These are phyloP conservation scores for Hydropotes inermis DNA, from an alignment of 2,113 vertebrate genomes.

Conservation along the genomic window DNA sequence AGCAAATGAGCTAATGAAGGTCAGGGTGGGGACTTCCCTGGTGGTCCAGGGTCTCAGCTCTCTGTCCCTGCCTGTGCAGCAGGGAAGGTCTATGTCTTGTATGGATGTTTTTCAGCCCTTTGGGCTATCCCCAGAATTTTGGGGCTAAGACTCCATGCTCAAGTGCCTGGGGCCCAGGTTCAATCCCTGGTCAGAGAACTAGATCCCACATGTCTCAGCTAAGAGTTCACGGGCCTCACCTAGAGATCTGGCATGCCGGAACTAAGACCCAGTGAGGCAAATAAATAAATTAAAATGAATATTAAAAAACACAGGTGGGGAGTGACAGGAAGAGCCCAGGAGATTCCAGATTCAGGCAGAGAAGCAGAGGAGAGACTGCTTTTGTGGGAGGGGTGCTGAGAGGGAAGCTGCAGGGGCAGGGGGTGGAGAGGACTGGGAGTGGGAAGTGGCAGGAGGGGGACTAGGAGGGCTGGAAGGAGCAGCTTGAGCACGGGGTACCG, in stretches of 20 bases:
- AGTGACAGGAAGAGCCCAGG: conserved; percentile 4
- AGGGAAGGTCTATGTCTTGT: not conserved
- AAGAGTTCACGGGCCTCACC: not conserved
- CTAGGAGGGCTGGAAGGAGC: too few species aligned
- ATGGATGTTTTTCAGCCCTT: not conserved
- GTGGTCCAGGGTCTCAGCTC: not conserved
- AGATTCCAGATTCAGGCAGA: conserved; percentile 73
- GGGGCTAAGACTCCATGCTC: not conserved
- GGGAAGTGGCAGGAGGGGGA: not conserved
- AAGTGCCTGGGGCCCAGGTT: not conserved
- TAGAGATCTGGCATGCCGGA: not conserved
- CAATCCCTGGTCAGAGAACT: not conserved
- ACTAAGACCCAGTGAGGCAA: not conserved
- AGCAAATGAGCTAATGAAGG: conserved; percentile 45
- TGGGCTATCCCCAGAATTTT: not conserved
- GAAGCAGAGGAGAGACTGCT: conserved; percentile 64
- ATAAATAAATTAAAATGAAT: not conserved
- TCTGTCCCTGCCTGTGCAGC: not conserved
- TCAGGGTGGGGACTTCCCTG: not conserved
- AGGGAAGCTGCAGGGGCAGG: not conserved
- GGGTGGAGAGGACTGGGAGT: conserved; percentile 62
- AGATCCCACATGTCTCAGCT: not conserved
- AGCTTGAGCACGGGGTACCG: rapidly evolving
- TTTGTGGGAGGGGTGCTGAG: conserved; percentile 69
- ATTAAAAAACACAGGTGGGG: not conserved